These are phyloP conservation scores for Marisa cornuarietis DNA, from an alignment of 1,140 invertebrate species.

Conservation along the genomic window DNA sequence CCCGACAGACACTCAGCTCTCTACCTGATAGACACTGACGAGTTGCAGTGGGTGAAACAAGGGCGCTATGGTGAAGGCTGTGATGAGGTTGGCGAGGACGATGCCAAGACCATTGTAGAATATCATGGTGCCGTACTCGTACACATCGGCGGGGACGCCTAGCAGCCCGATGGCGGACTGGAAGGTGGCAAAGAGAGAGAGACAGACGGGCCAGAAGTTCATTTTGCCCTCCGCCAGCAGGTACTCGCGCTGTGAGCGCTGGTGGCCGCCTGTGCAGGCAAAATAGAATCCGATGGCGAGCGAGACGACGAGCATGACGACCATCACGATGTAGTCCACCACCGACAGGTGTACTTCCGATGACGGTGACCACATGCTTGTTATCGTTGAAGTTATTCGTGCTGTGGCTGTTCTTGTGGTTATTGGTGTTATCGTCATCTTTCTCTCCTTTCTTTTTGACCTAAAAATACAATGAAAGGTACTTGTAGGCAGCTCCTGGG, in stretches of 20 bases:
- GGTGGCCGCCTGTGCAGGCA: conserved; percentile 82
- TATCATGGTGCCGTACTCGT: conserved; percentile 42
- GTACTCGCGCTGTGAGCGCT: conserved; percentile 83
- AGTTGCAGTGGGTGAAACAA: conserved; percentile 86
- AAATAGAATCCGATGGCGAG: conserved; percentile 82
- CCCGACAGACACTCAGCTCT: no score
- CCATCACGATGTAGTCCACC: conserved; percentile 39
- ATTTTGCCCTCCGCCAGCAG: conserved; percentile 79
- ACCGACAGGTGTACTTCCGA: neutral
- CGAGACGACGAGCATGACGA: conserved; percentile 34
- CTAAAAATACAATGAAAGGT: no score
- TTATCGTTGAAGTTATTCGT: no score
- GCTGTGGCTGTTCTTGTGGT: no score
- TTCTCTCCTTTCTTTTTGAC: no score
- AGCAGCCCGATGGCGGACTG: conserved; percentile 88
- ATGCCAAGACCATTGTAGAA: conserved; percentile 20
- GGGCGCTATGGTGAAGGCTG: conserved; percentile 81
- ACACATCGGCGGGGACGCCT: conserved; percentile 67
- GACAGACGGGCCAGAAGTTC: conserved; percentile 68
- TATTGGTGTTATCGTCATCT: no score
- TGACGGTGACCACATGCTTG: no score
- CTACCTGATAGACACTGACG: conserved; percentile 88
- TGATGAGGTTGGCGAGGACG: conserved; percentile 80
- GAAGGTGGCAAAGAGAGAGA: conserved; percentile 72
- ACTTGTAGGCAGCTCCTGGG: no score